Evolutionary conservation across 2,888 invertebrate species (phyloP).

Genomic region (Branchipolynoe longqiensis): DNA sequence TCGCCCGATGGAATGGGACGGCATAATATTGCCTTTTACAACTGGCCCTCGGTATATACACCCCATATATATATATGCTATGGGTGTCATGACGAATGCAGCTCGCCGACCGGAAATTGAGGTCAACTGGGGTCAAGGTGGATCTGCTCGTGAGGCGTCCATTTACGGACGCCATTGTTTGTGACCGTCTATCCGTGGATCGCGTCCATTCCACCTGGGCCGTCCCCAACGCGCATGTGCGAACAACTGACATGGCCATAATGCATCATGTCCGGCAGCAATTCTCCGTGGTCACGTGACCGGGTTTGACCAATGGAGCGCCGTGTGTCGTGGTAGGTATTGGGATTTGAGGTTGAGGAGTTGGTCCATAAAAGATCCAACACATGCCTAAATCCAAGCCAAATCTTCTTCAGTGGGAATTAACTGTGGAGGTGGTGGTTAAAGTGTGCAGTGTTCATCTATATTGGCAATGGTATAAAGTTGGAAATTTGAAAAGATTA

Average conservation of each 20-base stretch:
- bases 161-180: neutral
- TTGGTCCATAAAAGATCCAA: too few species aligned
- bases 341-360: too few species aligned
- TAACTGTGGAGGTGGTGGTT: neutral
- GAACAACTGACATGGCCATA: neutral
- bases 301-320: neutral
- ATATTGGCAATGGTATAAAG: too few species aligned
- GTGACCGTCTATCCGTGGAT: too few species aligned
- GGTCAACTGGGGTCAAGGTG: conserved; percentile 30
- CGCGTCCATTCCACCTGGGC: neutral
- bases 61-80: too few species aligned
- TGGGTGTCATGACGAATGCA: too few species aligned
- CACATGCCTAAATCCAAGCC: too few species aligned
- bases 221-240: neutral
- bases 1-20: too few species aligned
- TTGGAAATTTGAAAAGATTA: too few species aligned
- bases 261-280: neutral
- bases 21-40: too few species aligned
- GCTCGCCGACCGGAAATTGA: conserved; percentile 36
- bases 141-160: neutral
- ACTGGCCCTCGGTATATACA: too few species aligned
- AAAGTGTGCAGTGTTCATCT: neutral
- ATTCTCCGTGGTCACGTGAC: neutral
- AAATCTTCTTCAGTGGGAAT: too few species aligned
- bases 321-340: neutral